A percentile compares a stretch with the other conserved stretches of the same genome.
Evolutionary conservation across 2,888 invertebrate species (phyloP).

Genomic region (Odontomyia ornata): DNA sequence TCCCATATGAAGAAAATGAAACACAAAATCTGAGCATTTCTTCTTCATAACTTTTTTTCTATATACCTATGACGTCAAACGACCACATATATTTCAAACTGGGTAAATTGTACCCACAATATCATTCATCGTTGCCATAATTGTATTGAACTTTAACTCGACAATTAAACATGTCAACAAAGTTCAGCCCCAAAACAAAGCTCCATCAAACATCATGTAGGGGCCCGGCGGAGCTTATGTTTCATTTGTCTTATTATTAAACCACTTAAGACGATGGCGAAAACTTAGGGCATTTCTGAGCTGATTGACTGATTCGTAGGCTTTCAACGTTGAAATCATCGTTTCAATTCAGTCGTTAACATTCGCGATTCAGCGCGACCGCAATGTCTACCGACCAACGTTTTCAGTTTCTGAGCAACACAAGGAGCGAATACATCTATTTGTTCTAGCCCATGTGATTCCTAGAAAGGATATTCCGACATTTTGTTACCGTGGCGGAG

Average conservation of each 20-base stretch:
- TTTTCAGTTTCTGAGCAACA: neutral
- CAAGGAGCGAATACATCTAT: neutral
- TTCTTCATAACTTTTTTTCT: too few relatives aligned
- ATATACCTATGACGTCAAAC: too few relatives aligned
- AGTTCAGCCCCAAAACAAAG: conserved; percentile 34
- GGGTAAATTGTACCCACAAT: too few relatives aligned
- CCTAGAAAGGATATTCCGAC: neutral
- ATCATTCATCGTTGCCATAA: neutral
- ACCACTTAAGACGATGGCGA: conserved; percentile 17
- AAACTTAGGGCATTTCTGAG: neutral
- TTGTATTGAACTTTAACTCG: conserved; percentile 44
- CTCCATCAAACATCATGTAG: neutral
- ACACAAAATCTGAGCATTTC: too few relatives aligned
- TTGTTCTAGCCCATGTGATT: neutral
- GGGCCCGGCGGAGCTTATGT: neutral
- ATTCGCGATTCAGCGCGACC: neutral
- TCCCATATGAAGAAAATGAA: too few relatives aligned
- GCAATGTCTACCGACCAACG: neutral
- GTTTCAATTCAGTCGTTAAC: neutral
- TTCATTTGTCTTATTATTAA: conserved; percentile 31
- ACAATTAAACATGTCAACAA: conserved; percentile 38
- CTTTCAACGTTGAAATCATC: neutral
- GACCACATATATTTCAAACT: too few relatives aligned
- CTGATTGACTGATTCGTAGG: neutral
- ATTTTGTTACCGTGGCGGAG: too few relatives aligned